Evolutionary conservation across 2,888 invertebrate species (phyloP).

Genomic region (Azorinus chamasolen): DNA sequence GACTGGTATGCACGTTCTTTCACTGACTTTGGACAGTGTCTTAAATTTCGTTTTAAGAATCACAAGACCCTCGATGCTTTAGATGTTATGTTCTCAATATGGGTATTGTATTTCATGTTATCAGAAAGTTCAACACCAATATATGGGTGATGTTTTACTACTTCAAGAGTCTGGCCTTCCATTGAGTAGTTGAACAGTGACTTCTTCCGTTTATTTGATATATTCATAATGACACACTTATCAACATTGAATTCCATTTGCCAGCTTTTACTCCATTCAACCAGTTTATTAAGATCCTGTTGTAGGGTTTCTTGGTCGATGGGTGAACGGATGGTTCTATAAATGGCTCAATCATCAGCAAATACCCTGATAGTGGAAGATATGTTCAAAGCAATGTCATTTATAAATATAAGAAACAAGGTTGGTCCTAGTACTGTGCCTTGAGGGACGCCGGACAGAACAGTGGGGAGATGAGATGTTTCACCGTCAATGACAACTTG

Average conservation of each 20-base stretch:
- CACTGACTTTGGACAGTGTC: constrained; percentile 1
- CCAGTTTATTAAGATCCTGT: background rate
- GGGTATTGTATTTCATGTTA: constrained; percentile 9
- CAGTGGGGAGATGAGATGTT: background rate
- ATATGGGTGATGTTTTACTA: constrained; percentile 2
- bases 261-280: too few species aligned
- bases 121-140: background rate
- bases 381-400: background rate
- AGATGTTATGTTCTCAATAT: background rate
- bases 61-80: background rate
- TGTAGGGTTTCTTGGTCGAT: background rate
- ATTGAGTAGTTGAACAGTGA: too few species aligned
- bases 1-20: constrained; percentile 5
- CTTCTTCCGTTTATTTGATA: background rate
- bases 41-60: constrained; percentile 7
- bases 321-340: constrained; percentile 2
- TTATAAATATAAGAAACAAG: constrained; percentile 1
- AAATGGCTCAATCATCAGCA: constrained; percentile 9
- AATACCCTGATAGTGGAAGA: background rate
- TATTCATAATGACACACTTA: constrained; percentile 1
- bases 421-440: background rate
- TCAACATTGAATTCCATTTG: too few species aligned
- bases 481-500: background rate
- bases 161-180: background rate
- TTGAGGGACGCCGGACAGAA: background rate